phyloP scores from a whole-genome alignment of 2,797 vertebrate species.

The Linurgus olivaceus region DNA sequence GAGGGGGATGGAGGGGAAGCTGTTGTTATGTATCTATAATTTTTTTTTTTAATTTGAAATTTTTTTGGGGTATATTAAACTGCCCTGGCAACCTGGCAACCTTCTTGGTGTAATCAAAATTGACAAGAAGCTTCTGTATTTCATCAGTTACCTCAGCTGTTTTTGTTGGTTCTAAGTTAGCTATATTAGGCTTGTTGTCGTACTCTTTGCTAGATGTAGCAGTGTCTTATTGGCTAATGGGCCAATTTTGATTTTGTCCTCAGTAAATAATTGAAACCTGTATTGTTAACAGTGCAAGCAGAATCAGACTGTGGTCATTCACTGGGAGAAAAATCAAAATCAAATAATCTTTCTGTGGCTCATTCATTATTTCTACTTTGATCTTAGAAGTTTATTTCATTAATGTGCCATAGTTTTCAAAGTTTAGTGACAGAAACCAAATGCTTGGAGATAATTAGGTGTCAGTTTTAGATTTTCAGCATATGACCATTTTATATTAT shows the following conservation, averaged over 20 bases:
- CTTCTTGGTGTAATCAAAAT: background rate
- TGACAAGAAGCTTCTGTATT: background rate
- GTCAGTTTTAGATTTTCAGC: background rate
- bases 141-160: background rate
- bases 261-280: background rate
- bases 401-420: background rate
- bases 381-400: background rate
- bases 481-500: background rate
- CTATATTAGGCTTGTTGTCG: background rate
- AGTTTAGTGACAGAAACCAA: background rate
- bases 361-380: background rate
- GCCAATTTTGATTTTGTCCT: background rate
- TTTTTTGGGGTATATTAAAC: background rate
- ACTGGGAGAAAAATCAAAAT: background rate
- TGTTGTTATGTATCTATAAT: background rate
- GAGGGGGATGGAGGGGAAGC: fast-evolving
- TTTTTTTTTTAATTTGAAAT: background rate
- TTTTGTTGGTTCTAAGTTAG: background rate
- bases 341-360: background rate
- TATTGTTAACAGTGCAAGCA: background rate
- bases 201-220: background rate
- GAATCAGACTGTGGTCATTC: background rate
- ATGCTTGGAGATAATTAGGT: background rate
- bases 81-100: background rate
- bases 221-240: background rate